These are phyloP conservation scores for Oceanodroma tethys DNA, from an alignment of 2,113 vertebrate genomes.

Conservation along the genomic window DNA sequence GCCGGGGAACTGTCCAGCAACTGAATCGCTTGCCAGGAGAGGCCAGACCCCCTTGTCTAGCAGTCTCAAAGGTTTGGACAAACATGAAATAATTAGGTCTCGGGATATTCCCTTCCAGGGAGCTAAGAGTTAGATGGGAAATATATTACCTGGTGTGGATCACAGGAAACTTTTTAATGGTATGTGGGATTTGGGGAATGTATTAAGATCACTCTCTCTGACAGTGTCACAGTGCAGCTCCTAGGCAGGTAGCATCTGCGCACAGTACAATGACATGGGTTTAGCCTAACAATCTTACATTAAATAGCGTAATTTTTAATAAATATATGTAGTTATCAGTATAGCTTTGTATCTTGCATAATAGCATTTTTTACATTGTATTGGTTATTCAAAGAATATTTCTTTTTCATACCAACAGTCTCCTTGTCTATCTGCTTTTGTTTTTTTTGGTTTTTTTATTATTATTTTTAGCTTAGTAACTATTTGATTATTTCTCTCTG, in stretches of 20 bases:
- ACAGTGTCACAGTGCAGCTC: not conserved
- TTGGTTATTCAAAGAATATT: not conserved
- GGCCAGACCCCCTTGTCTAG: accelerated
- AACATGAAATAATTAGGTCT: not conserved
- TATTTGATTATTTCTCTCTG: not conserved
- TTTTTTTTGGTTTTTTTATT: not conserved
- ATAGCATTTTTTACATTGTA: not conserved
- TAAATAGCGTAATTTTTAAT: not conserved
- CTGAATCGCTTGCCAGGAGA: accelerated
- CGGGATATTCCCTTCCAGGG: not conserved
- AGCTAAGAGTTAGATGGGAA: not conserved
- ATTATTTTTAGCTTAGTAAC: not conserved
- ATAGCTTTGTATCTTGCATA: not conserved
- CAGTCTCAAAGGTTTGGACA: not conserved
- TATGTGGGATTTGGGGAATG: not conserved
- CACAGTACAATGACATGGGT: not conserved
- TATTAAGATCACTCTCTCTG: not conserved
- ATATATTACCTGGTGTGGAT: not conserved
- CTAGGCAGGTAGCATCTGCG: not conserved
- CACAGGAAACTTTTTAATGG: not conserved
- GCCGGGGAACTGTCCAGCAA: slow-evolving; percentile 34
- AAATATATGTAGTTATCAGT: not conserved
- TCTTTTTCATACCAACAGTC: not conserved
- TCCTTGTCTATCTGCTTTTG: not conserved
- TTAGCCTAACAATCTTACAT: not conserved